Base-by-base conservation (phyloP, 1,140 invertebrate genomes). In the Psilanteris sp. region DNA sequence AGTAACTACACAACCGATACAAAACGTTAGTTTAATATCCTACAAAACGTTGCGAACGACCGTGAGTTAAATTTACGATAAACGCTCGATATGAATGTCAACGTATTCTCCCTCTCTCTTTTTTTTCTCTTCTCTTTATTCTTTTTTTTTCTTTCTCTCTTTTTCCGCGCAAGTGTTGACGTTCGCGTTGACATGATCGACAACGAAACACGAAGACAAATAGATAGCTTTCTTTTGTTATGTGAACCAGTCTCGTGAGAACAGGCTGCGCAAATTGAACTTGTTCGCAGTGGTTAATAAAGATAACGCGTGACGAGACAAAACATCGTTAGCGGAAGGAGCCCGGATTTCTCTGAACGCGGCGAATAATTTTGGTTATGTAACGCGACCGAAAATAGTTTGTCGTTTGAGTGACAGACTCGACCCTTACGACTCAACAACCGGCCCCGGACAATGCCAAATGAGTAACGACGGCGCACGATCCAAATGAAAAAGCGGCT, bases 351-450 rank as follows among this genome's bases (percentile, higher is more conserved):
- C 20, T 10, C 44, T 50, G 24, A 24, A 64, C 9, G 31, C 15
- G 31, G 50, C 57, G 59, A 72, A 64, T 44, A 46, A 34, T 54
- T 52, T 61, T 29, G 55, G 78, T 85, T 86, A 80, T 74, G 79
- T 79, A 86, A 86, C 79, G 11, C 52, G 44, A 59, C 81, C 80
- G 66, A 85, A 86, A 86, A 86, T 87, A 87, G 64, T 78, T 36
- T 13, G 24, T 11, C 13, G 48, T 71, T 80, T 87, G 85, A 86
- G 81, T 84, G 84, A 86, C 85, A 84, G 81, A 71, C 79, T 80
- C 78, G 82, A 74, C 77, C 77, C 81, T 77, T 79, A 44, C 54
- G 54, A 64, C 73, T 78, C 57, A 77, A 66, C 62, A 71, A 79
- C 41, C 64, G 46, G 22, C 48, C 52, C 78, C 75, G 54, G 70